These are phyloP conservation scores for Seladonia tumulorum DNA, from an alignment of 2,888 invertebrate genomes.

Conservation along the genomic window DNA sequence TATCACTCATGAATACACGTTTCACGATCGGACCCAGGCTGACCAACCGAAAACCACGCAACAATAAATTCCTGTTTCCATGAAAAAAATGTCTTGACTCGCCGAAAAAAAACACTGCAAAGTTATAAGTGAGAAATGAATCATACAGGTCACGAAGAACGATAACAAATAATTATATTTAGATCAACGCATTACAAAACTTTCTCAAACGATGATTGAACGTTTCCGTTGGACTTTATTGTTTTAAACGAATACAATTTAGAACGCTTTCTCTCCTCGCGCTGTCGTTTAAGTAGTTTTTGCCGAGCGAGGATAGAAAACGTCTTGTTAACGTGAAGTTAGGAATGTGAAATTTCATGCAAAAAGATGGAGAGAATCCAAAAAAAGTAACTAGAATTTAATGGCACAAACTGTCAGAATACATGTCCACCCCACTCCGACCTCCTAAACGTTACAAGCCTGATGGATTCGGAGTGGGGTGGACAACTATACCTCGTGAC, in stretches of 20 bases:
- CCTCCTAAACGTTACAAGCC: neutral
- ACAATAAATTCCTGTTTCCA: neutral
- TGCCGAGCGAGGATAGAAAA: neutral
- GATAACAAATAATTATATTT: neutral
- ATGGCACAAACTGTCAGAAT: neutral
- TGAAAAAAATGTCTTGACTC: neutral
- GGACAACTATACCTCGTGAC: neutral
- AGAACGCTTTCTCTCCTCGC: neutral
- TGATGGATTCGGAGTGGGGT: neutral
- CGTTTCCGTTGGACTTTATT: neutral
- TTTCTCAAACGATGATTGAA: neutral
- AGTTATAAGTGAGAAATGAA: neutral
- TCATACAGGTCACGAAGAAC: neutral
- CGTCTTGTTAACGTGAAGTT: neutral
- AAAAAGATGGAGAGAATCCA: neutral
- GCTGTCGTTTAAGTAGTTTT: neutral
- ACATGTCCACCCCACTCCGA: neutral
- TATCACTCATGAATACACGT: conserved; percentile 42
- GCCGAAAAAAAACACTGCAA: neutral
- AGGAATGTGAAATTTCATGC: neutral
- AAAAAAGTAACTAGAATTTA: neutral
- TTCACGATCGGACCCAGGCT: conserved; percentile 41
- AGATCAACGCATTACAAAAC: neutral
- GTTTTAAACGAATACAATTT: neutral
- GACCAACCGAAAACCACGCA: conserved; percentile 40